Evolutionary conservation across 1,140 invertebrate species (phyloP).

Genomic region (Branchinecta lindahli): DNA sequence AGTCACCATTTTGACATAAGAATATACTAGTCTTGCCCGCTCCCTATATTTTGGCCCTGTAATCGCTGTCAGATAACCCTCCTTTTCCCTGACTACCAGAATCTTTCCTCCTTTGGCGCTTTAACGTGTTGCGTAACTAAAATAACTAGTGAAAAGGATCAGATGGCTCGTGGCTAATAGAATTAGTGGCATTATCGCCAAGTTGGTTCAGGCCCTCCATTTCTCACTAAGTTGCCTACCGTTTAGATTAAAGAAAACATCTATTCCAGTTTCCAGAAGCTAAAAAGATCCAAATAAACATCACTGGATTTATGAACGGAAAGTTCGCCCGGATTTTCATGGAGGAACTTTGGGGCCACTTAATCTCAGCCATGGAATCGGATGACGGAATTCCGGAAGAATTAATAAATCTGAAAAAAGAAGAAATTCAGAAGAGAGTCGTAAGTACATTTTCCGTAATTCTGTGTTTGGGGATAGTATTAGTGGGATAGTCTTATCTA

Average conservation of each 20-base stretch:
- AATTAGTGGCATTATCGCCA: not conserved
- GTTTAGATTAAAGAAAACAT: no score
- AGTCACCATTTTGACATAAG: no score
- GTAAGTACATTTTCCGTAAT: conserved; percentile 31
- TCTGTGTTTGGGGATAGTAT: no score
- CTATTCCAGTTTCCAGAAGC: conserved; percentile 60
- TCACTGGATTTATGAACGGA: conserved; percentile 96
- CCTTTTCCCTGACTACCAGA: no score
- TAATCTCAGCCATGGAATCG: conserved; percentile 88
- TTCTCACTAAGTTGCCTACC: not conserved
- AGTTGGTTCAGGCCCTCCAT: conserved; percentile 13
- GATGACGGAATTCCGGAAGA: conserved; percentile 76
- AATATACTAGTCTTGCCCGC: no score
- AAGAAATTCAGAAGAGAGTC: conserved; percentile 77
- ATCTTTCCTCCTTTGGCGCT: no score
- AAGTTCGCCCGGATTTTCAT: conserved; percentile 95
- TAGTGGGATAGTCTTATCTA: no score
- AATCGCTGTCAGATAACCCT: no score
- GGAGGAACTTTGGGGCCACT: conserved; percentile 86
- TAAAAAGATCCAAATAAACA: conserved; percentile 97
- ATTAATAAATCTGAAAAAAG: conserved; percentile 69
- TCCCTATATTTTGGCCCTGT: no score
- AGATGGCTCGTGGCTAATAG: not conserved
- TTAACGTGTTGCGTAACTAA: no score
- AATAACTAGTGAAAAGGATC: not conserved